Base-by-base conservation (phyloP, 2,888 invertebrate species). In the Drosophila maculinotata region DNA sequence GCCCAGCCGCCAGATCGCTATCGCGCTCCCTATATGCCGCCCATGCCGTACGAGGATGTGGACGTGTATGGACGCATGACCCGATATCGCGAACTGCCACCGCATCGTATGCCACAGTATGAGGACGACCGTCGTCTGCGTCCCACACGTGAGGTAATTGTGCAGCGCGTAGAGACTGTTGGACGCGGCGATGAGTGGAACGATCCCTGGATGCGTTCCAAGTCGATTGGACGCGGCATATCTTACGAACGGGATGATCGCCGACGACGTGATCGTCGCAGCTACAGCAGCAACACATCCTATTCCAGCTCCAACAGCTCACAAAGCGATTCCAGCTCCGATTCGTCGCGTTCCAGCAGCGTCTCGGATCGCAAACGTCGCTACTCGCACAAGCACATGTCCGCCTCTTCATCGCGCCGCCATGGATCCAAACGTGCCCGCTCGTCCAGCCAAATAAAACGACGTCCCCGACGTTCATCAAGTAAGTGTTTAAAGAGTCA, bases 191-290 rank as follows among this genome's bases (percentile, higher is more conserved):
- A 98, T 90, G 98, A 98, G 86, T 98, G 98, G 98, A 96, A 96
- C 38, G 98, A 98, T 92, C 98, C 98, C 0, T 98, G 98, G 98
- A 97, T 97, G 95, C 92, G 95, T 28, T 93, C 94, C 2, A 95
- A 95, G 79, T 95, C 95, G 3, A 94, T 91, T 90, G 92, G 94
- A 1, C 89, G 91, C 4, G 89, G 89, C 12, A 63, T 70, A 1
- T 91, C 89, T 0, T 89, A 90, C 12, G 89, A 89, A 15, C 88
- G 88, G 2, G 87, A 86, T 1, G 91, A 90, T 2, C 89, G 90
- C 35, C 80, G 90, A 1, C 87, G 90, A 0, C 87, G 90, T 1
- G 90, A 89, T 68, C 91, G 92, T 42, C 91, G 91, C 47, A 92
- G 91, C 66, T 91, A 90, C 54, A 91, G 90, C 76, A 91, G 89